phyloP scores from a whole-genome alignment of 1,140 invertebrate genomes.

The Plodia interpunctella region DNA sequence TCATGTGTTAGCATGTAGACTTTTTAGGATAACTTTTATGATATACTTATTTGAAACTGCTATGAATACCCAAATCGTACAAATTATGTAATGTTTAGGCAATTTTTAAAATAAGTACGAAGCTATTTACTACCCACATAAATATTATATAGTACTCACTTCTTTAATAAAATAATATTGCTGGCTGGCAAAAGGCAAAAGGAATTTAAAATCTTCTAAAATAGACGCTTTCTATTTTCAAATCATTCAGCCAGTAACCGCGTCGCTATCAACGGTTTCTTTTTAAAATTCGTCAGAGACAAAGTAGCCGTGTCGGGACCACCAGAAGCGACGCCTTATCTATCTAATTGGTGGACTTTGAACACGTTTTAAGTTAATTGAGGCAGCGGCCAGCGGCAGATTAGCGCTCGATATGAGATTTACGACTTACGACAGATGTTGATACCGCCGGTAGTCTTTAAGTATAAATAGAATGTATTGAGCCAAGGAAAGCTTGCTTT shows the following conservation, averaged over 20 bases:
- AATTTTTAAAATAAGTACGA: no score
- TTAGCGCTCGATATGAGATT: conserved; percentile 32
- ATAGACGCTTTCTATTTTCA: conserved; percentile 16
- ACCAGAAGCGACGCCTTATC: conserved; percentile 53
- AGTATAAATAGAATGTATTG: neutral
- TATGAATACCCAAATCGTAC: no score
- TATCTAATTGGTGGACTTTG: conserved; percentile 51
- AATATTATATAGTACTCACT: no score
- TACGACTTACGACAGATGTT: conserved; percentile 24
- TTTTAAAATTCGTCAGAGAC: conserved; percentile 8
- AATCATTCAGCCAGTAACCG: conserved; percentile 50
- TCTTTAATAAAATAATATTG: no score
- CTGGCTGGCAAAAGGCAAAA: no score
- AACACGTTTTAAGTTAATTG: conserved; percentile 64
- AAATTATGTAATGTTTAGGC: no score
- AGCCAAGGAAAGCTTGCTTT: no score
- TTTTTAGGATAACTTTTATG: no score
- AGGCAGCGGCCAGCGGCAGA: conserved; percentile 21
- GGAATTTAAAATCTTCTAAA: no score
- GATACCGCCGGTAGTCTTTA: conserved; percentile 8
- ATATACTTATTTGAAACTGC: no score
- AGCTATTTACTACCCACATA: no score
- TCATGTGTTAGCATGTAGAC: no score
- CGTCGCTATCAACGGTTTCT: conserved; percentile 23
- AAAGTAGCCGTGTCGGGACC: conserved; percentile 31